Percentiles rank a stretch among this genome's conserved stretches.
Conservation (phyloP, 2,797 vertebrate genomes). For the Chrysocyon brachyurus region DNA sequence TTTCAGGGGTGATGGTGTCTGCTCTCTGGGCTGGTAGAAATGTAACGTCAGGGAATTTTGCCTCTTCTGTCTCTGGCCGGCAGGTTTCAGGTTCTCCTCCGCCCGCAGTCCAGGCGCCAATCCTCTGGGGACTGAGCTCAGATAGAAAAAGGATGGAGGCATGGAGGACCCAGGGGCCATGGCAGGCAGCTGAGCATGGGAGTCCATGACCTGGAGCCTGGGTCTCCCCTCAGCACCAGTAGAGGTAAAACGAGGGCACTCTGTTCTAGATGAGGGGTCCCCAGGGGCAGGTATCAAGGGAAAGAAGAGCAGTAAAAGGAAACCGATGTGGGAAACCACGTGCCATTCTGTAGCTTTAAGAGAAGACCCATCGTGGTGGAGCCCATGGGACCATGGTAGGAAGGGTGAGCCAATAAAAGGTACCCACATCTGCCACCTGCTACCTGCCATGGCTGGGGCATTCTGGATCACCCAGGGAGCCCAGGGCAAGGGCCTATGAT, state of each 20-base stretch:
- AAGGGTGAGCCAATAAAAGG: background rate
- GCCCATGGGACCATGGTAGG: background rate
- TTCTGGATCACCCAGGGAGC: background rate
- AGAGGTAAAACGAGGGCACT: background rate
- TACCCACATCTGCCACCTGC: accelerated
- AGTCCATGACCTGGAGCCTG: background rate
- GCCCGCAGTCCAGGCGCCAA: background rate
- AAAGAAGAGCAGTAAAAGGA: background rate
- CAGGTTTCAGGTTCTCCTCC: background rate
- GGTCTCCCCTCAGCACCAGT: background rate
- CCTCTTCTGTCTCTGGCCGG: background rate
- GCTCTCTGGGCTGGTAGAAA: background rate
- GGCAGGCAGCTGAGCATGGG: background rate
- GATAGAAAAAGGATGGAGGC: background rate
- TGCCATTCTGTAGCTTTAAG: conserved; percentile 17
- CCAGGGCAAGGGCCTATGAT: background rate
- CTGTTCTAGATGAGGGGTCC: background rate
- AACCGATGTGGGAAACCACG: background rate
- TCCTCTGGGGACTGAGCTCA: background rate
- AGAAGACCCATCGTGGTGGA: background rate
- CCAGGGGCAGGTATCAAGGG: background rate
- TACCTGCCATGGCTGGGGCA: background rate
- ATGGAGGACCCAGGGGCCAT: background rate
- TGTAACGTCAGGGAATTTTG: background rate
- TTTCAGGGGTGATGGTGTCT: background rate